Evolutionary conservation across 1,140 invertebrate species (phyloP).

Genomic region (Zaprionus tsacasi): DNA sequence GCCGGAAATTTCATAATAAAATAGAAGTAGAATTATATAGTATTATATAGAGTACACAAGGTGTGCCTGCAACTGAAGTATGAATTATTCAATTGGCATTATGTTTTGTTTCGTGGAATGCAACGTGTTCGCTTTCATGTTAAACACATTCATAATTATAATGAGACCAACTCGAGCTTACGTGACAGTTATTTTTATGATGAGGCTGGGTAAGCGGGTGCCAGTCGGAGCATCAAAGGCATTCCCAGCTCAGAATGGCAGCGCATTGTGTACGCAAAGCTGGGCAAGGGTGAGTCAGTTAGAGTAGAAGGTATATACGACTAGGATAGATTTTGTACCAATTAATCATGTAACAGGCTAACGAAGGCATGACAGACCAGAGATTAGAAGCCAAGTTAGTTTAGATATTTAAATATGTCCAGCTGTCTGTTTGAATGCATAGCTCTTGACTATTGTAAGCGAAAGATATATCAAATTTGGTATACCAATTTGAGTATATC

Average conservation of each 20-base stretch:
- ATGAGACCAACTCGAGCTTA: background rate
- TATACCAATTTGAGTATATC: too few relatives aligned
- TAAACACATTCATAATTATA: background rate
- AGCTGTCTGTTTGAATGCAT: too few relatives aligned
- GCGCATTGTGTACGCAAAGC: background rate
- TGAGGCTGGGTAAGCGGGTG: background rate
- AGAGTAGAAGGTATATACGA: background rate
- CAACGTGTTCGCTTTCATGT: slow-evolving; percentile 2
- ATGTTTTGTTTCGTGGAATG: background rate
- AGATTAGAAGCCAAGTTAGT: too few relatives aligned
- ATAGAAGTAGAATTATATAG: background rate
- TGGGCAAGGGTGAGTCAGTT: background rate
- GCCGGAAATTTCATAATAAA: background rate
- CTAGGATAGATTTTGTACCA: too few relatives aligned
- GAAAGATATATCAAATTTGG: too few relatives aligned
- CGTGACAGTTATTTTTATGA: background rate
- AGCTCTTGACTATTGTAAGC: background rate
- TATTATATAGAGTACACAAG: background rate
- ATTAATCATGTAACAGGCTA: too few relatives aligned
- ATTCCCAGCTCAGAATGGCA: background rate
- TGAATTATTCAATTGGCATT: background rate
- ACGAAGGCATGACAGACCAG: too few relatives aligned
- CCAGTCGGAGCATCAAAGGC: background rate
- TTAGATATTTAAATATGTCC: too few relatives aligned
- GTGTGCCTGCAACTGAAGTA: background rate